A percentile compares a stretch with the other conserved stretches of the same genome.
Evolutionary conservation across 2,888 invertebrate species (phyloP).

Genomic region (Julus scanicus): DNA sequence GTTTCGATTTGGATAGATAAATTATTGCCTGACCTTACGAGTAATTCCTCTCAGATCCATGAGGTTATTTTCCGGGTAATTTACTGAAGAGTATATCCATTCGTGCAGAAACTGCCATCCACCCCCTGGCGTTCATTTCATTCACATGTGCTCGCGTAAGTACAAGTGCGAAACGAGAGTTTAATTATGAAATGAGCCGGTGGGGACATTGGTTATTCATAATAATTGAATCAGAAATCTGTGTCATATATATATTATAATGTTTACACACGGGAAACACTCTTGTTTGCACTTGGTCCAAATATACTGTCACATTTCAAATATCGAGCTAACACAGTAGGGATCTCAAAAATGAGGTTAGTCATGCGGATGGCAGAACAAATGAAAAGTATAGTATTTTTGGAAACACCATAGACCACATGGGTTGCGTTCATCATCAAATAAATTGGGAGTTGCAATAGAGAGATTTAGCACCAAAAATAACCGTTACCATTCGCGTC

Average conservation of each 20-base stretch:
- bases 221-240: slow-evolving; percentile 16
- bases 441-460: too few relatives aligned
- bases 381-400: too few relatives aligned
- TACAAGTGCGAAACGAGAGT: neutral
- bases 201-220: neutral
- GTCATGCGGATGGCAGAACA: too few relatives aligned
- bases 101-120: slow-evolving; percentile 10
- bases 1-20: neutral
- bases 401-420: too few relatives aligned
- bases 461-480: too few relatives aligned
- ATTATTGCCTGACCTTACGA: neutral
- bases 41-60: neutral
- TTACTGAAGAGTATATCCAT: neutral
- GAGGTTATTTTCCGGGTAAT: neutral
- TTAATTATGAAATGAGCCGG: slow-evolving; percentile 13
- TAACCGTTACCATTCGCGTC: too few relatives aligned
- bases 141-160: neutral
- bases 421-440: too few relatives aligned
- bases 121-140: neutral
- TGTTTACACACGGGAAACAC: neutral
- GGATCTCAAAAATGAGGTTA: too few relatives aligned
- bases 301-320: too few relatives aligned
- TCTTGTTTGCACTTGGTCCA: neutral
- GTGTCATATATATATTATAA: neutral
- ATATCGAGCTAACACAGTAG: too few relatives aligned